A percentile compares a stretch with the other conserved stretches of the same genome.
Conservation (phyloP, 2,113 vertebrate species). For the Lanius collurio region DNA sequence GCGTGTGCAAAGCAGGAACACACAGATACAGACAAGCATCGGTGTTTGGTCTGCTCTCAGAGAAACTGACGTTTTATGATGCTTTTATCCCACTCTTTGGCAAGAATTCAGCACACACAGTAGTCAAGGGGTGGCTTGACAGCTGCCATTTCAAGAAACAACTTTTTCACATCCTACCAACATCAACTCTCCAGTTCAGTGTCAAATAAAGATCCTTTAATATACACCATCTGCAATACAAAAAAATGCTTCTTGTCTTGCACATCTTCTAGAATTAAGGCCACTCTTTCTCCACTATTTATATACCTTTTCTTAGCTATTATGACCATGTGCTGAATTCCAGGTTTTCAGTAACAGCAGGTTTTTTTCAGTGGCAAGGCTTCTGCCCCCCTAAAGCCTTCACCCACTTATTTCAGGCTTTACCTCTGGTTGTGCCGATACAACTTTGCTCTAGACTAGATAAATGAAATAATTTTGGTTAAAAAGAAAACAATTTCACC, state of each 20-base stretch:
- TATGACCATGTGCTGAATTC: neutral
- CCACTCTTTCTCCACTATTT: neutral
- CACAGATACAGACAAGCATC: neutral
- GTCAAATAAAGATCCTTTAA: neutral
- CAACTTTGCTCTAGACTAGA: neutral
- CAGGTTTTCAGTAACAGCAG: neutral
- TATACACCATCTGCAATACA: neutral
- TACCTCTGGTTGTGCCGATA: neutral
- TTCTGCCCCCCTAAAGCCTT: neutral
- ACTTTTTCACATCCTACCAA: neutral
- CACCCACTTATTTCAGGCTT: neutral
- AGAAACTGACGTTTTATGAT: neutral
- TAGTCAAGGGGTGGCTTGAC: neutral
- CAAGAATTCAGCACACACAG: neutral
- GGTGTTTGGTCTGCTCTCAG: neutral
- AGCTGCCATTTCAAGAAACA: neutral
- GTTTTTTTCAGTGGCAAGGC: neutral
- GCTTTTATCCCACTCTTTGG: neutral
- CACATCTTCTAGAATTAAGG: neutral
- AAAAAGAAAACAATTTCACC: constrained; percentile 8
- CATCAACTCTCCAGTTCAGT: neutral
- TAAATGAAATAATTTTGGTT: neutral
- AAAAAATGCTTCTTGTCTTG: neutral
- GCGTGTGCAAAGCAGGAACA: fast-evolving
- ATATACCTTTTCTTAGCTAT: neutral